Percentiles rank a stretch among this genome's conserved stretches.
Evolutionary conservation across 1,140 invertebrate species (phyloP).

Genomic region (Meloidogyne exigua): DNA sequence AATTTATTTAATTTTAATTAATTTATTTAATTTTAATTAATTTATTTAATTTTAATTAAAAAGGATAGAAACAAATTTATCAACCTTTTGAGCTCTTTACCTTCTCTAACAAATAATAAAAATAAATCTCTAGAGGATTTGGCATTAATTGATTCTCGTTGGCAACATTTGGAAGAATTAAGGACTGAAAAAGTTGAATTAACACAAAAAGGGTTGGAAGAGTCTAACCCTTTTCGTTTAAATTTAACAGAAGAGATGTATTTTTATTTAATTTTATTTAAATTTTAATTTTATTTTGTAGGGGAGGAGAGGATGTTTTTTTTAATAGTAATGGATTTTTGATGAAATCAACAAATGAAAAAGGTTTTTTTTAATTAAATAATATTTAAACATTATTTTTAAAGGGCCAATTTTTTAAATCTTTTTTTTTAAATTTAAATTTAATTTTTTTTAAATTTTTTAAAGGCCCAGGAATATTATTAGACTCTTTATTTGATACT

Average conservation of each 20-base stretch:
- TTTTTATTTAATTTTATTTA: no score
- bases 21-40: no score
- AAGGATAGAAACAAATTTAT: conserved; percentile 4
- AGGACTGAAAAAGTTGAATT: background rate
- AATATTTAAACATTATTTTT: no score
- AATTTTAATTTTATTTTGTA: no score
- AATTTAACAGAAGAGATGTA: background rate
- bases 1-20: background rate
- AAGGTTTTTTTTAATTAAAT: conserved; percentile 11
- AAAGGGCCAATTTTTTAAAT: no score
- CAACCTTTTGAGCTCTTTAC: background rate
- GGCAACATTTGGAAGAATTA: conserved; percentile 31
- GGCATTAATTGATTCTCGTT: conserved; percentile 27
- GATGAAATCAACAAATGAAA: conserved; percentile 29
- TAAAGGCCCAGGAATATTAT: conserved; percentile 37
- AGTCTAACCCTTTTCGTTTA: background rate
- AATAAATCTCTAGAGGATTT: conserved; percentile 22
- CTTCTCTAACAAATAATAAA: background rate
- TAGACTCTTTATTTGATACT: conserved; percentile 72
- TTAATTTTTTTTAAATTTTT: background rate
- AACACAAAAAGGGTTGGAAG: background rate
- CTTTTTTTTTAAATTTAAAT: no score
- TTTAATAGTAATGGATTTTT: conserved; percentile 20
- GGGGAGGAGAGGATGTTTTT: background rate
- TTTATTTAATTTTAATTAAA: background rate